Base-by-base conservation (phyloP, 2,888 invertebrate genomes). In the Coenonympha glycerion region DNA sequence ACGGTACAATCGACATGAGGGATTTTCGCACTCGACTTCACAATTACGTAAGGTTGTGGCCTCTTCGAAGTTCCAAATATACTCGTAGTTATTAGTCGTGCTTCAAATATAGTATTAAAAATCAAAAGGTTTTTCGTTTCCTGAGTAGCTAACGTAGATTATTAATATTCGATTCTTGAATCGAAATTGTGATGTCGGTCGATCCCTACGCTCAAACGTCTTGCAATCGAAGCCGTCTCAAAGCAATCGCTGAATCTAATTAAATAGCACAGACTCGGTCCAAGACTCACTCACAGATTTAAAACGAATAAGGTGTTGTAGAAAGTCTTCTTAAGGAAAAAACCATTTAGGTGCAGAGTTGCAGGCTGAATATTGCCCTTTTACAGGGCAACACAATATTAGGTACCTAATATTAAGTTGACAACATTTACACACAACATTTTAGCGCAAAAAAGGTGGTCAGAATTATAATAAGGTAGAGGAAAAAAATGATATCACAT, bases 1-100 rank as follows among this genome's bases (percentile, higher is more conserved):
- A 53, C 52, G 56, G 15, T 59, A 59, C 62, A 60, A 59, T 61
- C 47, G 59, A 62, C 63, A 57, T 57, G 55, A 59, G 60, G 60
- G 63, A 50, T 45, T 49, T 28, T 52, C 40, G 26, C 30, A 26
- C 30, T 41, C 18, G 41, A 30, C 41, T 41, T 30, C 11, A 41
- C 41, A 41, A 30, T 30, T 41, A 41, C 13, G 13, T 28, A 11
- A 41, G 41, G 28, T 41, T 30, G 19, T 30, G 41, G 30, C 41
- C 40, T 41, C 41, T 16, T 28, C 41, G 21, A 13, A 8, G 41
- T 30, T 28, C 41, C 30, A 28, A 41, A 41, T 41, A 16, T 30
- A n/a, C 13, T 30, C 30, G 19, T 41, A 11, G 19, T 22, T 37
- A 37, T 24, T 16, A 40, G 26, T 41, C 41, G 41, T 19, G 13